Base-by-base conservation (phyloP, 1,140 invertebrate genomes). In the Hylyphantes graminicola region DNA sequence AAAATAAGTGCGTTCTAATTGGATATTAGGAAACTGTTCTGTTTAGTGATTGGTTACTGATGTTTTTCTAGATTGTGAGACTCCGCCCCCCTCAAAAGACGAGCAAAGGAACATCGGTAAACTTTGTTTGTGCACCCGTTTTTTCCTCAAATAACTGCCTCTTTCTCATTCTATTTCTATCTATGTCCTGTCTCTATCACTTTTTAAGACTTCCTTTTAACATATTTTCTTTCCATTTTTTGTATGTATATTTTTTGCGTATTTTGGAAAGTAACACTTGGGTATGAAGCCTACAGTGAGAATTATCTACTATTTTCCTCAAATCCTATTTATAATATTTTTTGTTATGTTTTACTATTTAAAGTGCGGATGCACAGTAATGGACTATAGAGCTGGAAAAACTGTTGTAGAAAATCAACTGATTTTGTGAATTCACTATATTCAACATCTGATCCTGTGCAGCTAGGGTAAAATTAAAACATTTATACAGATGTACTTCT, bases 1-100 rank as follows among this genome's bases (percentile, higher is more conserved):
- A 59, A n/a, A n/a, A n/a, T 7, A n/a, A 70, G 15, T 53, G 2
- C 54, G 51, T 70, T 70, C 0, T 53, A 51, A 13, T 53, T 12
- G 15, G 68, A 9, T 70, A 11, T 51, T n/a, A 10, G 2, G 0
- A 53, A 70, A 70, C 7, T 70, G 68, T 70, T 21, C 19, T 35
- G 8, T 65, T 17, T 65, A 19, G 17, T 65, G 11, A 51, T 70
- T 48, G 53, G 9, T 15, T 13, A 53, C 54, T 19, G 17, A 79
- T 55, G 51, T 79, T 68, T 48, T 85, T 77, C 48, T 85, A 85
- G 82, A 85, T 85, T 54, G 74, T 85, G 51, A 73, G 82, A 53
- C 76, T 85, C n/a, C 73, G 82, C 15, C 64, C 63, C 3, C 82
- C 82, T 9, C 82, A 85, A 51, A 67, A 55, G 53, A 76, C 59